Evolutionary conservation across 2,888 invertebrate genomes (phyloP).

Genomic region (Torymus aiolomorphi): DNA sequence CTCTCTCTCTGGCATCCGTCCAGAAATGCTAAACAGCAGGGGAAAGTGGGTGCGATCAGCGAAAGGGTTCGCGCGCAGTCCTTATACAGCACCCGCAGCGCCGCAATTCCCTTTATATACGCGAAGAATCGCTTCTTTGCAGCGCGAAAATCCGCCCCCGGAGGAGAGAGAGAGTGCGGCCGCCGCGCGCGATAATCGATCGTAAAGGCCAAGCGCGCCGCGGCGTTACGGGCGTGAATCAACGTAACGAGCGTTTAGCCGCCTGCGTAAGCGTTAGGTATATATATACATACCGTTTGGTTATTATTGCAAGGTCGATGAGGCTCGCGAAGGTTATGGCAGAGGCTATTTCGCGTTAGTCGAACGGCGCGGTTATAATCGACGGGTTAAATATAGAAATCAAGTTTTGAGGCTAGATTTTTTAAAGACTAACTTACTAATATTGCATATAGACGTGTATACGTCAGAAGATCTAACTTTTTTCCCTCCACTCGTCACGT

Average conservation of each 20-base stretch:
- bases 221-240: conserved; percentile 61
- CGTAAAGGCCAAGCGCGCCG: conserved; percentile 68
- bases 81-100: conserved; percentile 63
- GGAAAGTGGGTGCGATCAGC: conserved; percentile 68
- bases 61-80: conserved; percentile 3
- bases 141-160: conserved; percentile 57
- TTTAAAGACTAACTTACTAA: no score
- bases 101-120: conserved; percentile 71
- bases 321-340: no score
- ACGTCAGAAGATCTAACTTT: no score
- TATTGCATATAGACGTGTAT: no score
- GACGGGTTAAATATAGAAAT: no score
- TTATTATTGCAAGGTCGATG: not conserved
- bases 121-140: conserved; percentile 68
- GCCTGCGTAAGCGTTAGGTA: not conserved
- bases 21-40: conserved; percentile 53
- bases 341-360: no score
- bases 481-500: no score
- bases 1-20: conserved; percentile 31
- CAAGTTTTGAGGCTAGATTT: no score
- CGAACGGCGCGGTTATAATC: no score
- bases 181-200: conserved; percentile 70
- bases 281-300: not conserved
- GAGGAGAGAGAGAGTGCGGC: conserved; percentile 55
- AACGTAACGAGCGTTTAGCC: conserved; percentile 58